Evolutionary conservation across 1,140 invertebrate genomes (phyloP), one percentile per base, ranked within the genome.

Genomic region (Heterodera carotae): DNA sequence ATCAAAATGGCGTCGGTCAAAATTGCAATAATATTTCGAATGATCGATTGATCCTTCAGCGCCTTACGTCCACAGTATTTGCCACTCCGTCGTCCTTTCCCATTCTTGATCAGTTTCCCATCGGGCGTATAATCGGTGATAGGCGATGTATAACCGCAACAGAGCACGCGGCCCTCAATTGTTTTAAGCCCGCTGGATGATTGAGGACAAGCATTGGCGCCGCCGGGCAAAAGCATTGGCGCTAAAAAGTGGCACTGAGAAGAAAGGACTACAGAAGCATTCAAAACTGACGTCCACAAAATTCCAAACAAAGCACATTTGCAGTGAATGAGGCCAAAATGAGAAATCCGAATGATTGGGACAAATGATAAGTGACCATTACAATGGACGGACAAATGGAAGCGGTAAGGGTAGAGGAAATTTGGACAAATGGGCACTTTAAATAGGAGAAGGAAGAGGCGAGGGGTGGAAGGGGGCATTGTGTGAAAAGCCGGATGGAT

Each of bases 111-210:
- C 60, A n/a, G 62, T 18, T 4, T 56, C 22, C 69, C 69, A n/a
- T 71, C 69, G 59, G 69, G 72, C 27, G 64, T 62, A 34, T 74
- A 62, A 31, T 33, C 72, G 39, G 10, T 34, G 34, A 74, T 64
- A 25, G 25, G 56, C n/a, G 43, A 29, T 25, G 43, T 18, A 62
- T 62, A 74, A 25, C 72, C 72, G 64, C 72, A 74, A 36, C 72
- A 74, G 6, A 74, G 53, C 3, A 18, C 64, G 36, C 59, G 72
- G 0, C 72, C 72, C 31, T 74, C 72, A 22, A 66, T 29, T 10
- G 62, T 66, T n/a, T 66, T 66, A 34, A 66, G 62, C 5, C 33
- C 29, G 62, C 62, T 34, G 18, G 62, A 34, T 4, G 62, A 66
- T 3, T 25, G 27, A 18, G 48, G 48, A 5, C 48, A 56, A 12